Conservation (phyloP, 2,113 vertebrate genomes). For the Charadrius vociferus region DNA sequence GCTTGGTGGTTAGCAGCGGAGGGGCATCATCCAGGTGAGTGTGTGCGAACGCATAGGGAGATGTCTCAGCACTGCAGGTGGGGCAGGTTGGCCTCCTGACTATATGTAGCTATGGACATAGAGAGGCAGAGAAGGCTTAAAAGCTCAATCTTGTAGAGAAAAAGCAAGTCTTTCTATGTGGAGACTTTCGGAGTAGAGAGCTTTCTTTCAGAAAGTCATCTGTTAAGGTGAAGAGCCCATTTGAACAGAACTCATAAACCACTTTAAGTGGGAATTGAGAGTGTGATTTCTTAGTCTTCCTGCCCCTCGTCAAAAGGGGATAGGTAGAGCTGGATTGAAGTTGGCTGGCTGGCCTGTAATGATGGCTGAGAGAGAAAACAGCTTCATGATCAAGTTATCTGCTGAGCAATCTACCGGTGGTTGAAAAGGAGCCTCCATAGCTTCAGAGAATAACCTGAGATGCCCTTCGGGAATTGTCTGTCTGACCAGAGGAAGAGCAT, state of each 20-base stretch:
- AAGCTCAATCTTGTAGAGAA: background rate
- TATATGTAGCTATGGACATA: accelerated
- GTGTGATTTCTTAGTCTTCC: background rate
- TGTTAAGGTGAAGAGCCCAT: background rate
- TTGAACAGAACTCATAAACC: background rate
- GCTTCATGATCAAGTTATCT: background rate
- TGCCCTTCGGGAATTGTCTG: background rate
- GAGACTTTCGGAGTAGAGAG: background rate
- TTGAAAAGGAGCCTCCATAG: background rate
- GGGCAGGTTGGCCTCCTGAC: background rate
- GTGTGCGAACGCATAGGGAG: background rate
- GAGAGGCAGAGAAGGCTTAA: background rate
- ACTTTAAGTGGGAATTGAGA: background rate
- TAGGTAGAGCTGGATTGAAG: background rate
- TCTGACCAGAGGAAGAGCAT: background rate
- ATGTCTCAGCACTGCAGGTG: background rate
- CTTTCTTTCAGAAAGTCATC: background rate
- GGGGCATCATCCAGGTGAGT: background rate
- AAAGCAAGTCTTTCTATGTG: background rate
- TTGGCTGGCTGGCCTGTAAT: background rate
- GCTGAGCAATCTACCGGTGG: background rate
- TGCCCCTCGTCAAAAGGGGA: background rate
- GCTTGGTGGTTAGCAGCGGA: background rate
- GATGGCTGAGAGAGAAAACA: background rate
- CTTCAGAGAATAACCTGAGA: background rate